Percentiles rank a stretch among this genome's conserved stretches.
phyloP scores from a whole-genome alignment of 2,113 vertebrate genomes.

The Corythaeola cristata region DNA sequence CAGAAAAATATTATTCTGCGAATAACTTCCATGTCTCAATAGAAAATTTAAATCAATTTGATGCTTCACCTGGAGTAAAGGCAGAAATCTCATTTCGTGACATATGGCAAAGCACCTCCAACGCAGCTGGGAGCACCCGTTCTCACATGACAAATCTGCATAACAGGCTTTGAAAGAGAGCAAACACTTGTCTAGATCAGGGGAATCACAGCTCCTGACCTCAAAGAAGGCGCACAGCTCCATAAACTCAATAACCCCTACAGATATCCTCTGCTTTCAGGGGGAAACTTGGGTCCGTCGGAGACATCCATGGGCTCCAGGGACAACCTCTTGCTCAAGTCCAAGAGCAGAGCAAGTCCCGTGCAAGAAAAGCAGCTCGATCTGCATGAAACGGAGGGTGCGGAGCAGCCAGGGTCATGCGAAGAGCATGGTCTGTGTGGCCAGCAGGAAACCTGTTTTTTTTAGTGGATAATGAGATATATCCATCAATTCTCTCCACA shows the following conservation, averaged over 20 bases:
- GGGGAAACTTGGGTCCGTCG: not conserved
- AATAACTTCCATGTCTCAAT: not conserved
- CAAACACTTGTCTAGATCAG: not conserved
- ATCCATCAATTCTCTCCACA: not conserved
- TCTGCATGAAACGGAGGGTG: not conserved
- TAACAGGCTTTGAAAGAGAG: conserved; percentile 14
- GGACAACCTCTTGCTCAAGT: not conserved
- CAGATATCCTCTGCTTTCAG: not conserved
- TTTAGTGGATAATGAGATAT: not conserved
- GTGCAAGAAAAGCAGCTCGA: not conserved
- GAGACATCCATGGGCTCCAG: not conserved
- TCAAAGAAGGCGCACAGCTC: not conserved
- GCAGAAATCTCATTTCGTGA: not conserved
- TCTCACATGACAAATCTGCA: conserved; percentile 8
- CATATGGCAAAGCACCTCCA: conserved; percentile 5
- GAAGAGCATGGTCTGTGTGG: accelerated
- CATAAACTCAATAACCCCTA: not conserved
- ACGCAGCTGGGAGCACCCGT: not conserved
- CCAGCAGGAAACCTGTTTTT: not conserved
- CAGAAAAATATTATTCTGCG: not conserved
- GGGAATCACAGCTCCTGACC: not conserved
- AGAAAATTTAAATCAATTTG: conserved; percentile 3
- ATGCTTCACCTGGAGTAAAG: not conserved
- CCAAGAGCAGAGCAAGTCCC: not conserved
- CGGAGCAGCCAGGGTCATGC: accelerated